Evolutionary conservation across 2,888 invertebrate species (phyloP), one percentile per base, ranked within the genome.

Genomic region (Conops quadrifasciatus): DNA sequence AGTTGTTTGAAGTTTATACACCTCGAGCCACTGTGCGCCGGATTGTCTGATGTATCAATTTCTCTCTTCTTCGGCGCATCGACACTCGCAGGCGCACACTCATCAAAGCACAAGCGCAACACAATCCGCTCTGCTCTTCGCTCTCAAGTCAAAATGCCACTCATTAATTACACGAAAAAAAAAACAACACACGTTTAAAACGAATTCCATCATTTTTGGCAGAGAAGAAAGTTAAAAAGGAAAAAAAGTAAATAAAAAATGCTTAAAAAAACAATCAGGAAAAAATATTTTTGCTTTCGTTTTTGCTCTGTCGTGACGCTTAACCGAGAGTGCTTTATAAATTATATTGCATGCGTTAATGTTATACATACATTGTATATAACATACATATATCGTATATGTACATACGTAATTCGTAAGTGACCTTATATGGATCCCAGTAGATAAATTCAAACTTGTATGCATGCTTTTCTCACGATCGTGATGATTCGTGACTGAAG

Each of bases 121-220:
- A 13, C 45, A 43, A 43, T 19, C 19, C 49, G 19, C 45, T 43
- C 49, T 21, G 24, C 53, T 7, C 36, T 36, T 36, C 36, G n/a
- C n/a, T 5, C 49, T 49, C n/a, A n/a, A n/a, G 49, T 15, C 53
- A 53, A 53, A 53, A 53, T 13, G 26, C 9, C 36, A 36, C 58
- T 26, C 28, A 16, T 58, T 58, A 28, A 26, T 58, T 11, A 28
- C 58, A 58, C 24, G 58, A 58, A 58, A 49, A 19, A 49, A 49
- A 49, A 49, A 49, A 4, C 36, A 49, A 49, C 19, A 28, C 58
- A 58, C 58, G 28, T 58, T 58, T 58, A 28, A 28, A 24, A 26
- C 58, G 58, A 58, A 58, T 28, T 58, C 58, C 28, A 58, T 58
- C 58, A 58, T 58, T 58, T 58, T 58, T 58, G 58, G 58, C 58